These are phyloP conservation scores for Liodrosophila aerea DNA, from an alignment of 2,888 invertebrate species.

Conservation along the genomic window DNA sequence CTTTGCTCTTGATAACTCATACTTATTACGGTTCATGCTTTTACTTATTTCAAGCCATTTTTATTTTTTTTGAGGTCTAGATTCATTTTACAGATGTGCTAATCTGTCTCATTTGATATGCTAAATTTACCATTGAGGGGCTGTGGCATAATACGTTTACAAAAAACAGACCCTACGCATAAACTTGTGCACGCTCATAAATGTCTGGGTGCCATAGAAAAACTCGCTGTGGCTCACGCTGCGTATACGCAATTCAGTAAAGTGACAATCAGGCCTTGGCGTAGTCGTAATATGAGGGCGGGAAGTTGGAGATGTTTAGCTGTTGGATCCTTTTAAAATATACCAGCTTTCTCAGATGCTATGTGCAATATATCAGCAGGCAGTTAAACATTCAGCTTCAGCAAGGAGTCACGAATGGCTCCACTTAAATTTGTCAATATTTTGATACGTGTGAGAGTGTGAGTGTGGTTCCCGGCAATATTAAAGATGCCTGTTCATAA, in stretches of 20 bases:
- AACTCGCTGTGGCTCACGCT: slow-evolving; percentile 24
- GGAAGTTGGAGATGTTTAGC: slow-evolving; percentile 1
- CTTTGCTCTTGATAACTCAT: too few relatives aligned
- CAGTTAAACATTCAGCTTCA: neutral
- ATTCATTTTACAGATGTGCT: slow-evolving; percentile 34
- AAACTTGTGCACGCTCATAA: slow-evolving; percentile 43
- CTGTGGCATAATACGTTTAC: slow-evolving; percentile 11
- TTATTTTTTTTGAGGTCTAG: slow-evolving; percentile 29
- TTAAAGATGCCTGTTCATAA: slow-evolving; percentile 30
- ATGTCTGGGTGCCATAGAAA: slow-evolving; percentile 33
- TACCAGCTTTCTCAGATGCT: slow-evolving; percentile 47
- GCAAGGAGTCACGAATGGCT: neutral
- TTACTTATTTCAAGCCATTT: neutral
- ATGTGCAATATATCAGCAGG: slow-evolving; percentile 56
- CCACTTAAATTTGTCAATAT: slow-evolving; percentile 51
- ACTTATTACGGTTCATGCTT: too few relatives aligned
- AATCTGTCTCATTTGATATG: slow-evolving; percentile 59
- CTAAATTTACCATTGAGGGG: slow-evolving; percentile 60
- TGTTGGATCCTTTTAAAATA: slow-evolving; percentile 22
- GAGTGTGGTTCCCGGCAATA: slow-evolving; percentile 4
- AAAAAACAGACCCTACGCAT: slow-evolving; percentile 30
- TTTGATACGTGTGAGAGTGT: slow-evolving; percentile 7
- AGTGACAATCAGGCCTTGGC: slow-evolving; percentile 36
- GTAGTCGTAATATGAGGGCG: neutral
- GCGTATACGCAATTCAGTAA: slow-evolving; percentile 60